Evolutionary conservation across 2,113 vertebrate species (phyloP).

Genomic region (Clinocottus analis): DNA sequence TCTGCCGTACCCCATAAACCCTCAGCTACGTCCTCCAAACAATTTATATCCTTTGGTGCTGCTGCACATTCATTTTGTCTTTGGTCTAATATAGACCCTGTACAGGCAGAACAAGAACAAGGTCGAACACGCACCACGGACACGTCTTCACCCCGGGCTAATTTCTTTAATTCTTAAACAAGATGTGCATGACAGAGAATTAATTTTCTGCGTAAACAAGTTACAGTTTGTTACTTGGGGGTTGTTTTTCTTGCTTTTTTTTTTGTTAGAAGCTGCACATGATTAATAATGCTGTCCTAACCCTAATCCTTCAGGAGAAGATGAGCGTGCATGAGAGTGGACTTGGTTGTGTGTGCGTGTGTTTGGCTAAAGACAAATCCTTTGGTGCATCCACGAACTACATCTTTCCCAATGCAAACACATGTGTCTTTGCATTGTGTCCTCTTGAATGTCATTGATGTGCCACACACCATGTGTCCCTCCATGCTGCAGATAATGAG

Average conservation of each 20-base stretch:
- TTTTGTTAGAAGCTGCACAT: conserved; percentile 40
- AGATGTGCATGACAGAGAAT: conserved; percentile 72
- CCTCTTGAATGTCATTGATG: conserved; percentile 63
- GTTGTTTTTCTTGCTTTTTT: conserved; percentile 55
- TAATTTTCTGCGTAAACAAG: conserved; percentile 74
- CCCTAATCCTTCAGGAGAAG: too few relatives aligned
- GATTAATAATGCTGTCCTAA: conserved; percentile 71
- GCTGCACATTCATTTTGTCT: conserved; percentile 34
- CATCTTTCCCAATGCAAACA: conserved; percentile 26
- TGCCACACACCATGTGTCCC: conserved; percentile 39
- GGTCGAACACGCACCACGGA: conserved; percentile 46
- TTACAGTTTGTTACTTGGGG: conserved; percentile 61
- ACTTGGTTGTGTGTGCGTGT: conserved; percentile 24
- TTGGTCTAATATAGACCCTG: conserved; percentile 2
- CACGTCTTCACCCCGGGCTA: conserved; percentile 56
- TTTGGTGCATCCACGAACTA: not conserved
- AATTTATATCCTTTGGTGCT: conserved; percentile 13
- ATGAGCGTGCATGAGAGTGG: conserved; percentile 37
- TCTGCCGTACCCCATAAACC: not conserved
- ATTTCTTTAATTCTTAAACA: conserved; percentile 74
- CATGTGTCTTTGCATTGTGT: conserved; percentile 38
- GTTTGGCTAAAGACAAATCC: conserved; percentile 3
- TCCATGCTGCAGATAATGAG: conserved; percentile 62
- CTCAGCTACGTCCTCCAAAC: conserved; percentile 19
- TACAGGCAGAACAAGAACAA: conserved; percentile 42